Conservation (phyloP, 2,113 vertebrate species). For the Columba janthina region DNA sequence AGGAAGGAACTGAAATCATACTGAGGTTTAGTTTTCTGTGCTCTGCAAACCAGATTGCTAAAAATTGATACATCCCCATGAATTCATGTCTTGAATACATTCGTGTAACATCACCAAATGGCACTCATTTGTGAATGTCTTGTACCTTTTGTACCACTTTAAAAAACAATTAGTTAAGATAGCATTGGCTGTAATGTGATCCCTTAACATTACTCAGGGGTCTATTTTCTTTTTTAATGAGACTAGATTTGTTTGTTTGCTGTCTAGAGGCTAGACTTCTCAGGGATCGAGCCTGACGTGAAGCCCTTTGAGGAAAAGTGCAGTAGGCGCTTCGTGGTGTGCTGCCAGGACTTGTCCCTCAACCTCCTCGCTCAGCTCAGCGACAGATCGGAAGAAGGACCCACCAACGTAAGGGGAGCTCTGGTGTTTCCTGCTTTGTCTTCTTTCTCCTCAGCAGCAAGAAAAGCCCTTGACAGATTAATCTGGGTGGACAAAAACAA, state of each 20-base stretch:
- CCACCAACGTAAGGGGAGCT: conserved; percentile 84
- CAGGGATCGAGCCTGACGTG: conserved; percentile 92
- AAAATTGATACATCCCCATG: not conserved
- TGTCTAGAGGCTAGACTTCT: conserved; percentile 92
- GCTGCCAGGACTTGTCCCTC: conserved; percentile 92
- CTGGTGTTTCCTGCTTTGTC: not conserved
- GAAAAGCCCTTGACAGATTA: not conserved
- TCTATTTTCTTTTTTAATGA: not conserved
- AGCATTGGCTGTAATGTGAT: not conserved
- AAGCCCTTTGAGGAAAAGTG: conserved; percentile 95
- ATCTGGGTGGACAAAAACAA: not conserved
- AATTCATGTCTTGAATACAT: not conserved
- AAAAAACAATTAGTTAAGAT: not conserved
- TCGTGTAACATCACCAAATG: not conserved
- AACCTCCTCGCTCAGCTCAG: conserved; percentile 88
- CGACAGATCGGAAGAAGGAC: conserved; percentile 81
- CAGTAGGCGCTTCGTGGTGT: conserved; percentile 87
- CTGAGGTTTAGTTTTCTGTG: conserved; percentile 44
- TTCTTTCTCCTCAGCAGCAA: not conserved
- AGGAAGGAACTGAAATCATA: conserved; percentile 46
- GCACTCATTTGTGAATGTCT: not conserved
- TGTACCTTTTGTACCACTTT: not conserved
- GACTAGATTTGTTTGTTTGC: conserved; percentile 8
- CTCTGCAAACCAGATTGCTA: not conserved
- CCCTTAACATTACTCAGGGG: not conserved